Evolutionary conservation across 30 jellyfish, hydroid and myxozoan genomes (phyloP), one percentile per base, ranked within the genome.

Genomic region (Cassiopea xamachana): DNA sequence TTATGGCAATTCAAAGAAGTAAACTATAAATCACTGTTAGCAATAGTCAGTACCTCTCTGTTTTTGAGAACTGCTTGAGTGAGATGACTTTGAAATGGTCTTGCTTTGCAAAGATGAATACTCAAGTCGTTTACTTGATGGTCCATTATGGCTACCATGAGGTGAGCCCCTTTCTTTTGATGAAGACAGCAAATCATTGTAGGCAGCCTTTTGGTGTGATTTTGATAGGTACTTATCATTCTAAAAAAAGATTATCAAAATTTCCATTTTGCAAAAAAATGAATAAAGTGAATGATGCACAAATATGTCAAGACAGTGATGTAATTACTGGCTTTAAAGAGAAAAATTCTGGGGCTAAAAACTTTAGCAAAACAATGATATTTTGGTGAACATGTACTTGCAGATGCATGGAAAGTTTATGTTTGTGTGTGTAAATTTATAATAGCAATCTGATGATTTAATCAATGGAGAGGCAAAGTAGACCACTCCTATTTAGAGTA

Each of bases 101-200:
- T 79, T 79, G 77, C 39, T 48, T 51, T 79, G 90, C 16, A 85
- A 77, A 12, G 94, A 87, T 47, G 95, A 70, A 58, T 79, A 88
- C 9, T 88, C 95, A 73, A 27, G 83, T 61, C 95, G 79, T 88
- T 82, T 88, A 70, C 87, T 77, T 88, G 95, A 70, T 47, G 95
- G 90, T 46, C 95, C 95, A 88, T 88, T 88, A 69, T 87, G 81
- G 90, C 90, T 78, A 74, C 87, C 88, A 69, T 77, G 95, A 64
- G 95, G 95, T 67, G 95, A 88, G 77, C 72, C 69, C 71, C 95
- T 88, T 79, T 88, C 95, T 80, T 88, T 88, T 49, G 90, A 77
- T 59, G 87, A 17, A 15, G 80, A 88, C 89, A 87, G 55, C 77
- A 79, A 19, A 67, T 88, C 90, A 78, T 87, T 88, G 87, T 48